Evolutionary conservation across 2,113 vertebrate genomes (phyloP).

Genomic region (Octodon degus): DNA sequence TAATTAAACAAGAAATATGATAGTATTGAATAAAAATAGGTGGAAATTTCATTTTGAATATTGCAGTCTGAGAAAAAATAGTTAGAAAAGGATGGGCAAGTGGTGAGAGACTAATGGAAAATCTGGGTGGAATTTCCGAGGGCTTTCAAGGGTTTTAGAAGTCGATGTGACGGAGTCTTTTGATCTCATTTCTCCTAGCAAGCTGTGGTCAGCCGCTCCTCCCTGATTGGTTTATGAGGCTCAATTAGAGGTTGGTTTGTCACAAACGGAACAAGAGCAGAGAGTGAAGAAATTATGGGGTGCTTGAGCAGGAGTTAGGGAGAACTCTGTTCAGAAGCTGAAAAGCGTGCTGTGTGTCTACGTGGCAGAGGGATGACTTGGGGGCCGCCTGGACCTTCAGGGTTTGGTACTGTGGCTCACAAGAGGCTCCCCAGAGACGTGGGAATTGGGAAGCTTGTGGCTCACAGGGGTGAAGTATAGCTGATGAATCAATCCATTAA

Average conservation of each 20-base stretch:
- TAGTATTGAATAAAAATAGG: conserved; percentile 61
- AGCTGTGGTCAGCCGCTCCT: neutral
- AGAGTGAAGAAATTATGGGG: neutral
- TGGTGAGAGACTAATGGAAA: neutral
- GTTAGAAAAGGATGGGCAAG: conserved; percentile 26
- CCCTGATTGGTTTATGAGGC: neutral
- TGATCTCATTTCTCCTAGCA: neutral
- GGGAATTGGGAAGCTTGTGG: neutral
- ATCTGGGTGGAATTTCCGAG: neutral
- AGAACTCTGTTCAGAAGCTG: neutral
- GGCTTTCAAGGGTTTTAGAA: conserved; percentile 25
- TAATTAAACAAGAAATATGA: conserved; percentile 77
- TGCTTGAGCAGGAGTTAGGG: neutral
- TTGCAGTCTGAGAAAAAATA: conserved; percentile 49
- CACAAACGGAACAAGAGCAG: neutral
- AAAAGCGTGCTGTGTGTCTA: neutral
- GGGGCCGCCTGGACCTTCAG: neutral
- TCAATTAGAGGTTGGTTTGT: neutral
- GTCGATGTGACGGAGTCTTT: neutral
- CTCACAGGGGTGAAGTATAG: neutral
- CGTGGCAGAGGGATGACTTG: neutral
- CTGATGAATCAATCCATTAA: neutral
- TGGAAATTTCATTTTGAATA: conserved; percentile 58
- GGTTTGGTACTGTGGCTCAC: neutral
- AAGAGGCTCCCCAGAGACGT: neutral